Percentiles rank a stretch among this genome's conserved stretches.
Conservation (phyloP, 2,113 vertebrate species). For the Turdus rufiventris region DNA sequence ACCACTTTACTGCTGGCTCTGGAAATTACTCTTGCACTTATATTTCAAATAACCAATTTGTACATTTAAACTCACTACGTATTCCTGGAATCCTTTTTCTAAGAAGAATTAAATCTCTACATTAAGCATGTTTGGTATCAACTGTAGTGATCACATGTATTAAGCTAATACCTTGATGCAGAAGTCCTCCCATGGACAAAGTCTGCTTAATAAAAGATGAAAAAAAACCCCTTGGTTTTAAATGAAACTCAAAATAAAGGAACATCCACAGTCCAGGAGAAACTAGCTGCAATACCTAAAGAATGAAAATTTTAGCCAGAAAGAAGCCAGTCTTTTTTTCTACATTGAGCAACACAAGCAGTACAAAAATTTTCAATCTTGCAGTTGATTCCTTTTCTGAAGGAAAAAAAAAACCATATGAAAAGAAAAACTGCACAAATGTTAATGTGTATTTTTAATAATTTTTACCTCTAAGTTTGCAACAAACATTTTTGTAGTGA, state of each 20-base stretch:
- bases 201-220: neutral
- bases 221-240: fast-evolving
- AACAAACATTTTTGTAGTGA: neutral
- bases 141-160: neutral
- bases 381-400: neutral
- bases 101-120: neutral
- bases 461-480: neutral
- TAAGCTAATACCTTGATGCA: neutral
- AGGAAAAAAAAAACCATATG: neutral
- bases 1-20: neutral
- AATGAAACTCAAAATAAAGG: neutral
- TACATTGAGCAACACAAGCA: neutral
- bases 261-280: neutral
- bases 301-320: neutral
- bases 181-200: neutral
- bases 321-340: neutral
- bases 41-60: neutral
- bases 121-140: neutral
- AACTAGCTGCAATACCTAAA: neutral
- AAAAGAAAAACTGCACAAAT: neutral
- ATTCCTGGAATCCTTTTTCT: neutral
- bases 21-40: neutral
- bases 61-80: neutral
- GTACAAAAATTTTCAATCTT: neutral
- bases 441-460: neutral